Conservation (phyloP, 1,140 invertebrate genomes). For the Drosophila equinoxialis region DNA sequence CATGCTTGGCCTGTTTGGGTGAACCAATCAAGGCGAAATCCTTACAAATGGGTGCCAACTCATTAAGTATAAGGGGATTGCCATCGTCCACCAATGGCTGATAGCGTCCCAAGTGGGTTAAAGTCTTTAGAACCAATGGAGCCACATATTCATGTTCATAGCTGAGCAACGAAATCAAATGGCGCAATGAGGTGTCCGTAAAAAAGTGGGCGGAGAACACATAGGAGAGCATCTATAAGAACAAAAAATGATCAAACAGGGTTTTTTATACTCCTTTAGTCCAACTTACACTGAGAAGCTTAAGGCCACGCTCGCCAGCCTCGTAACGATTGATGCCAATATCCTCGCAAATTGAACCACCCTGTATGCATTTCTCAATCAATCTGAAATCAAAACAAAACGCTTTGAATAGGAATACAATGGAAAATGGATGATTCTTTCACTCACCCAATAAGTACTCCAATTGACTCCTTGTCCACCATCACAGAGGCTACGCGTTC, state of each 20-base stretch:
- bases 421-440: background rate
- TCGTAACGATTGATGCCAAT: constrained; percentile 90
- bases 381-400: constrained; percentile 41
- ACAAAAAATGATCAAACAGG: background rate
- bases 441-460: constrained; percentile 87
- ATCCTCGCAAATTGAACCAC: constrained; percentile 84
- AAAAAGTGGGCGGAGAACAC: constrained; percentile 97
- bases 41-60: constrained; percentile 92
- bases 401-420: background rate
- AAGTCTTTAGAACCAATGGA: constrained; percentile 90
- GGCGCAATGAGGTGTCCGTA: constrained; percentile 91
- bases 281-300: constrained; percentile 88
- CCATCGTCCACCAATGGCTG: constrained; percentile 88
- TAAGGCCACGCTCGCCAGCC: constrained; percentile 92
- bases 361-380: constrained; percentile 79
- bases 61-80: constrained; percentile 84
- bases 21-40: constrained; percentile 94
- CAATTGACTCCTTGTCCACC: constrained; percentile 94
- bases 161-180: constrained; percentile 90
- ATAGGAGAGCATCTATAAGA: constrained; percentile 87
- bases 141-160: constrained; percentile 93
- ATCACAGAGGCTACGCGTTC: constrained; percentile 97
- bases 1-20: constrained; percentile 97
- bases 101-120: constrained; percentile 95
- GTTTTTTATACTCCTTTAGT: background rate